A percentile compares a stretch with the other conserved stretches of the same genome.
These are phyloP conservation scores for Hydrotaea cyrtoneurina DNA, from an alignment of 2,888 invertebrate genomes.

Conservation along the genomic window DNA sequence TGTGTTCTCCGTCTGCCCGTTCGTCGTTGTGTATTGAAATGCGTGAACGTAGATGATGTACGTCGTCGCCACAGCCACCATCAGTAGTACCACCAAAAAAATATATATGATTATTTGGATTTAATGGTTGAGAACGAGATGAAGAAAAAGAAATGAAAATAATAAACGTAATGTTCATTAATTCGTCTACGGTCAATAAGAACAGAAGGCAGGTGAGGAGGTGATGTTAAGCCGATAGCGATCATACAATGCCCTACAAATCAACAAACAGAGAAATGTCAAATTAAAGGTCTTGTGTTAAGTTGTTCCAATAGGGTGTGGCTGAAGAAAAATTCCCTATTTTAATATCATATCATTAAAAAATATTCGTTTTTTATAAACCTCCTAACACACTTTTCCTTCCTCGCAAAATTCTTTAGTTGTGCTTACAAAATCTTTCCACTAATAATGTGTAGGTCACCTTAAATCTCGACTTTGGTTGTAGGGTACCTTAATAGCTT, in stretches of 20 bases:
- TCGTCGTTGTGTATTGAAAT: not conserved
- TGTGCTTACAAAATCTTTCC: too few species aligned
- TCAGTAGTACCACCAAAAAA: not conserved
- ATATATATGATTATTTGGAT: conserved; percentile 40
- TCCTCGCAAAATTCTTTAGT: too few species aligned
- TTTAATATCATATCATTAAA: too few species aligned
- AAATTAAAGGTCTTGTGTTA: too few species aligned
- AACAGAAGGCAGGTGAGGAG: not conserved
- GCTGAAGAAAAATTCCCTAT: too few species aligned
- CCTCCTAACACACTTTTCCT: too few species aligned
- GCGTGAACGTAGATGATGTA: not conserved
- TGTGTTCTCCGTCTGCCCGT: not conserved
- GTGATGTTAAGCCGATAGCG: not conserved
- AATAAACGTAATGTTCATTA: conserved; percentile 38
- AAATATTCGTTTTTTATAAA: too few species aligned
- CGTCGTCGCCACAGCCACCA: not conserved
- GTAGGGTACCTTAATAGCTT: not conserved
- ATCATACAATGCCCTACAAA: too few species aligned
- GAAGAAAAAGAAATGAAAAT: conserved; percentile 17
- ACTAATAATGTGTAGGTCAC: too few species aligned
- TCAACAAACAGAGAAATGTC: too few species aligned
- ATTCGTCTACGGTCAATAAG: conserved; percentile 23
- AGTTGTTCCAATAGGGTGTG: too few species aligned
- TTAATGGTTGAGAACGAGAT: conserved; percentile 29
- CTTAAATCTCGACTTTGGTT: not conserved